A percentile compares a stretch with the other conserved stretches of the same genome.
These are phyloP conservation scores for Montifringilla adamsi DNA, from an alignment of 2,113 vertebrate genomes.

Conservation along the genomic window DNA sequence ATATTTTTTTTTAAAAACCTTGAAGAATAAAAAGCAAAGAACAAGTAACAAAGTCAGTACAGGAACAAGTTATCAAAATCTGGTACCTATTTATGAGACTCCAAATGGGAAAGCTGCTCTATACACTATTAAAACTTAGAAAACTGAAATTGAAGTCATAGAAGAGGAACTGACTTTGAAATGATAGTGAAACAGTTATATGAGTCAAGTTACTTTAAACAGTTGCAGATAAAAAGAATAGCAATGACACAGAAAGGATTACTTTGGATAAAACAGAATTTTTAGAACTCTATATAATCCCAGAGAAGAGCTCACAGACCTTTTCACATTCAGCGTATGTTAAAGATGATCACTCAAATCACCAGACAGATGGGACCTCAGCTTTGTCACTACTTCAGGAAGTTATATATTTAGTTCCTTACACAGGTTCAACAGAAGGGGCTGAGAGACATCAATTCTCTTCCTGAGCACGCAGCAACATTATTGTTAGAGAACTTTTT, in stretches of 20 bases:
- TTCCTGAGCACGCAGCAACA: rapidly evolving
- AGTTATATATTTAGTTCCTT: background rate
- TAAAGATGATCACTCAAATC: background rate
- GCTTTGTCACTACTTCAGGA: background rate
- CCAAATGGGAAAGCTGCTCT: background rate
- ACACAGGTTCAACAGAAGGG: background rate
- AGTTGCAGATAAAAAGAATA: background rate
- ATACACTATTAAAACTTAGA: background rate
- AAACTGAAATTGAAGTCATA: background rate
- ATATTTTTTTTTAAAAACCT: background rate
- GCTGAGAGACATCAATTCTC: background rate
- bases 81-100: background rate
- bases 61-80: background rate
- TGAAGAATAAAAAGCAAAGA: background rate
- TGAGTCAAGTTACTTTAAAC: background rate
- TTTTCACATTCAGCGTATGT: background rate
- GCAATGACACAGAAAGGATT: background rate
- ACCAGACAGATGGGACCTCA: background rate
- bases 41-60: background rate
- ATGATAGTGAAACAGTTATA: background rate
- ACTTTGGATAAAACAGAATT: background rate
- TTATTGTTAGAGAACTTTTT: background rate
- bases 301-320: background rate
- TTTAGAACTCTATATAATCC: background rate
- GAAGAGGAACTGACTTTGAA: background rate